Conservation (phyloP, 2,888 invertebrate species). For the Incurvaria masculella region DNA sequence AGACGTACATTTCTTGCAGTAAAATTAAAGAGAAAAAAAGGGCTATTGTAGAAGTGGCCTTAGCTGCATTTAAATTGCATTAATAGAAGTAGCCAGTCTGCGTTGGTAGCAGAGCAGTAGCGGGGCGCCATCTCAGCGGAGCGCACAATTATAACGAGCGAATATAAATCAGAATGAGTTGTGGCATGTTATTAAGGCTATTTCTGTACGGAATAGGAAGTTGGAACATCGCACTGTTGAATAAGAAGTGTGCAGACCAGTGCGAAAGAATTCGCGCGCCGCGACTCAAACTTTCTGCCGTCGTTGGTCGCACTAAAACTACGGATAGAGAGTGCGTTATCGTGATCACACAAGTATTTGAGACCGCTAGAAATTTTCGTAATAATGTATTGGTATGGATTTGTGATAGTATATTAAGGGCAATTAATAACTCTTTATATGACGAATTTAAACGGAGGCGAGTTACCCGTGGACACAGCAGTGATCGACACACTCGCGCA, state of each 20-base stretch:
- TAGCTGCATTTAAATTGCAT: not conserved
- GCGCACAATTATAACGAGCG: slow-evolving; percentile 55
- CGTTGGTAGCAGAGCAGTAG: slow-evolving; percentile 53
- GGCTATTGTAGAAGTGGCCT: slow-evolving; percentile 26
- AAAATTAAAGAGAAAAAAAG: slow-evolving; percentile 49
- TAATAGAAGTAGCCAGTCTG: slow-evolving; percentile 28
- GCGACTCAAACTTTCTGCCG: no score
- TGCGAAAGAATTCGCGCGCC: slow-evolving; percentile 38
- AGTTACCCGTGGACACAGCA: no score
- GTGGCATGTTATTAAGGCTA: slow-evolving; percentile 55
- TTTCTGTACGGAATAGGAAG: slow-evolving; percentile 44
- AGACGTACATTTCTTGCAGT: no score
- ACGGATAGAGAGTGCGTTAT: slow-evolving; percentile 11
- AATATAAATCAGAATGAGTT: slow-evolving; percentile 56
- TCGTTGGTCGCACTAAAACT: no score
- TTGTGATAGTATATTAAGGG: no score
- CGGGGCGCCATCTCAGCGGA: slow-evolving; percentile 44
- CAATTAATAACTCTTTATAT: no score
- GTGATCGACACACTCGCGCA: no score
- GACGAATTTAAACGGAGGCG: no score
- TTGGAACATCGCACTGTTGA: slow-evolving; percentile 20
- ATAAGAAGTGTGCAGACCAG: slow-evolving; percentile 17
- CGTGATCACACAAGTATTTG: slow-evolving; percentile 19
- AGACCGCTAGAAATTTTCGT: no score
- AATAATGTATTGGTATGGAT: no score